Base-by-base conservation (phyloP, 2,113 vertebrate species). In the Scartelaos histophorus region DNA sequence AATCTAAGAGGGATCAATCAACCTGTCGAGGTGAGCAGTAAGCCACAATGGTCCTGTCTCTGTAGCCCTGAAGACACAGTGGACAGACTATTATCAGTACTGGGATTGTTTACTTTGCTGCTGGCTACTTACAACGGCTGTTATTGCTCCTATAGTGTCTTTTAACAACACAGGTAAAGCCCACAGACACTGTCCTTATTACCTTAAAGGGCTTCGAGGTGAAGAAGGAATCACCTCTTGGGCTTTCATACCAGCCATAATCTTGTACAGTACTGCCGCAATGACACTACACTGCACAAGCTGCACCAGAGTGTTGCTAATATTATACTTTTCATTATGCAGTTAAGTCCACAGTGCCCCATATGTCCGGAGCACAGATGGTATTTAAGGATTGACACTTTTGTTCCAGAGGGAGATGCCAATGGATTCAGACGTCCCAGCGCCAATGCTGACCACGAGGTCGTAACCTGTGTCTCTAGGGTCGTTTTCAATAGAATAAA, bases 301-400 rank as follows among this genome's bases (percentile, higher is more conserved):
- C 29, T 65, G 56, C 13, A 69, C 17, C 49, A 82, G 75, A 69
- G 60, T 68, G 68, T 61, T 67, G 78, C 80, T 88, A 81, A 73
- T 77, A 78, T 73, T 67, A 76, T 73, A 67, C 53, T 82, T 82
- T 69, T 67, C 22, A 61, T 61, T 61, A 61, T 61, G 58, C 47
- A 70, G 61, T 61, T 74, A 17, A 74, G 84, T 85, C 79, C 51
- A 77, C 83, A 86, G 72, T 25, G 65, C 25, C 71, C 45, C 64
- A 80, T 75, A 74, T 69, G 70, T 80, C 56, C 1, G 15, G 62
- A 67, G 71, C 79, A 62, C 84, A 82, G 78, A 80, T 83, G 81
- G 78, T 71, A 75, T 66, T n/a, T 46, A 7, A 67, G 51, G 79
- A 71, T 21, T 73, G 61, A 2, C n/a, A 72, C 68, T 80, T 64